Percentiles rank a stretch among this genome's conserved stretches.
These are phyloP conservation scores for Drosophila kepulauana DNA, from an alignment of 1,140 invertebrate genomes.

Conservation along the genomic window DNA sequence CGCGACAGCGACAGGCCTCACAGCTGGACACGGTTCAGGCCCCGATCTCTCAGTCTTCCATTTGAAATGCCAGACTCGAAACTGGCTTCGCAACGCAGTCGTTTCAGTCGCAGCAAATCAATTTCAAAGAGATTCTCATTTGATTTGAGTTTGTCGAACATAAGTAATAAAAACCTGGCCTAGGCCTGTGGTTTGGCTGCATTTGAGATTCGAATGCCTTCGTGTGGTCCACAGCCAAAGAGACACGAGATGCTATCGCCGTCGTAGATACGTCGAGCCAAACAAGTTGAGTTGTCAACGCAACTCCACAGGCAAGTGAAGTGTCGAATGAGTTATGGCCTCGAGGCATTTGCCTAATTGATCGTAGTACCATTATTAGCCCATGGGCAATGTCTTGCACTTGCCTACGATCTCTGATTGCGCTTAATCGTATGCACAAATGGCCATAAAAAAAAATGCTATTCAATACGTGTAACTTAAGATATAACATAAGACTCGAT, in stretches of 20 bases:
- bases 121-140: conserved; percentile 79
- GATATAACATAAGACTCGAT: not conserved
- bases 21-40: conserved; percentile 36
- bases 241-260: conserved; percentile 62
- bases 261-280: conserved; percentile 62
- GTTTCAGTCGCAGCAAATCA: conserved; percentile 65
- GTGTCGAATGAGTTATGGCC: conserved; percentile 75
- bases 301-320: conserved; percentile 67
- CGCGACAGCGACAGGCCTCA: conserved; percentile 41
- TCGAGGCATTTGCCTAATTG: conserved; percentile 68
- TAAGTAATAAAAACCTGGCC: conserved; percentile 57
- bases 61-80: conserved; percentile 13
- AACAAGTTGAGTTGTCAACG: conserved; percentile 83
- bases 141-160: conserved; percentile 64
- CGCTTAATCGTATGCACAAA: not conserved
- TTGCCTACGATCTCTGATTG: conserved; percentile 14
- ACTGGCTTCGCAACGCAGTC: conserved; percentile 25
- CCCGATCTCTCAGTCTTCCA: conserved; percentile 6
- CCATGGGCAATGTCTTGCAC: conserved; percentile 29
- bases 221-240: conserved; percentile 49
- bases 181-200: conserved; percentile 58
- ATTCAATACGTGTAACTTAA: not conserved
- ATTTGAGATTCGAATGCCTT: conserved; percentile 18
- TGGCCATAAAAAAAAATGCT: not conserved
- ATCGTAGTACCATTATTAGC: conserved; percentile 53